phyloP scores from a whole-genome alignment of 2,888 invertebrate genomes.

The Diarsia dahlii region DNA sequence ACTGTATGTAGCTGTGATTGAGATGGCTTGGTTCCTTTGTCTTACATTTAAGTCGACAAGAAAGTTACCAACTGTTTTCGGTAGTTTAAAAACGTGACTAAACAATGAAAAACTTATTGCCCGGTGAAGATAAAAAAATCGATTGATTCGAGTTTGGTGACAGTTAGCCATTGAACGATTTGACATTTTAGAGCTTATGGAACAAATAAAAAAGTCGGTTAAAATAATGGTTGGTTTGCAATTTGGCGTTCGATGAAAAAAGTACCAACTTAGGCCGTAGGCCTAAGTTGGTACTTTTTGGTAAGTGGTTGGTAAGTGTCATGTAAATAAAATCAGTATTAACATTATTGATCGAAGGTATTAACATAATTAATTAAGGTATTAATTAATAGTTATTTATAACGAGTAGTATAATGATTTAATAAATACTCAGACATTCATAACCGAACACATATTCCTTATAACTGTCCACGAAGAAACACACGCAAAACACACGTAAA shows the following conservation, averaged over 20 bases:
- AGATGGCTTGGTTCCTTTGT: background rate
- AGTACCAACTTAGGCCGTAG: no score
- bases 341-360: no score
- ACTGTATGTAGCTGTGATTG: background rate
- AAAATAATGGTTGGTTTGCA: no score
- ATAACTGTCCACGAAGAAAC: constrained; percentile 37
- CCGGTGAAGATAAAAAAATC: background rate
- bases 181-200: background rate
- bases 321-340: background rate
- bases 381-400: background rate
- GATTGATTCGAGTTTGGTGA: background rate
- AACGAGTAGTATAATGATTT: background rate
- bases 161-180: background rate
- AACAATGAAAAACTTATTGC: background rate
- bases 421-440: background rate
- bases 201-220: background rate
- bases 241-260: background rate
- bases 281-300: no score
- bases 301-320: no score
- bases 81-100: background rate
- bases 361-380: background rate
- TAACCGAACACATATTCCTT: background rate
- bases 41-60: background rate
- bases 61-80: background rate
- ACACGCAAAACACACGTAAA: constrained; percentile 69